Evolutionary conservation across 2,113 vertebrate genomes (phyloP), one percentile per base, ranked within the genome.

Genomic region (Perognathus longimembris): DNA sequence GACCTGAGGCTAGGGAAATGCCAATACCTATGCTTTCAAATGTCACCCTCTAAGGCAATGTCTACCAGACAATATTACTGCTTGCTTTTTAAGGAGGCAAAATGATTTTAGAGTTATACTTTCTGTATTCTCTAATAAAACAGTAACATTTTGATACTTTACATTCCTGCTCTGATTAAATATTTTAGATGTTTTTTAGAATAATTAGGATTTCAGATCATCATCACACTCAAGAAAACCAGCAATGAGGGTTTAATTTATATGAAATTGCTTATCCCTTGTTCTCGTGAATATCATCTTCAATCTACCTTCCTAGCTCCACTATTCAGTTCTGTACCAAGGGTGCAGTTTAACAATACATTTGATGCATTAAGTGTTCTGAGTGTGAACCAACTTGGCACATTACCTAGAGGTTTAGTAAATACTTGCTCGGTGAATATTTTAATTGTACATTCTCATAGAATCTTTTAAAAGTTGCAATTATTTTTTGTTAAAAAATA

Each of bases 101-200:
- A 82, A 78, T 92, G 6, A 80, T 85, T 92, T 93, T 69, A 84
- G 26, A 85, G 11, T 88, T 76, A 42, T 0, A 36, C 50, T 40
- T 88, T 94, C n/a, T 61, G 57, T 88, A 85, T 79, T 26, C 8
- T 85, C 30, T 7, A 75, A 66, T 94, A 3, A 85, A 54, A 42
- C 28, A 82, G 42, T 75, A 69, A 78, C 34, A 57, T 87, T 89
- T 91, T 90, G 28, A 63, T 24, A 12, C 4, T 85, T 40, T 79
- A 38, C 21, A 79, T 93, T 32, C 21, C 34, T 95, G 36, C 38
- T 89, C 67, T 81, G 45, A 45, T 45, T 26, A 67, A 86, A 32
- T 36, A 88, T 85, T 93, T 95, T 17, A 88, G 42, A 5, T 34
- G 20, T 85, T 90, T 87, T 85, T 38, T 69, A 88, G 61, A 89